A percentile compares a stretch with the other conserved stretches of the same genome.
Evolutionary conservation across 2,797 vertebrate species (phyloP).

Genomic region (Columba guinea): DNA sequence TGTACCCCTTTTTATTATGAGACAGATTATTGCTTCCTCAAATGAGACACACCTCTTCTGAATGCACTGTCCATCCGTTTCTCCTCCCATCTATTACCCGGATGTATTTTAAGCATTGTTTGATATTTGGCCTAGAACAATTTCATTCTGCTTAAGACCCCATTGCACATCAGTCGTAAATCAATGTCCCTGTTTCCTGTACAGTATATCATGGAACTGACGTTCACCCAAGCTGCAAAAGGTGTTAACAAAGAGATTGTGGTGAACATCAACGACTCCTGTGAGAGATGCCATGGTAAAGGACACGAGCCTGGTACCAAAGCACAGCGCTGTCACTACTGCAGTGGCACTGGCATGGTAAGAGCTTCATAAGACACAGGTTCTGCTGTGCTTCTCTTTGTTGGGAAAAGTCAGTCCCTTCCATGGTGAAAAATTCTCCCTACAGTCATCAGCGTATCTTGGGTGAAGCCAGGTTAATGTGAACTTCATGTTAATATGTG

Average conservation of each 20-base stretch:
- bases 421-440: neutral
- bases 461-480: neutral
- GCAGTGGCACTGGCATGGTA: constrained; percentile 95
- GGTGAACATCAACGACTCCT: constrained; percentile 85
- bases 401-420: neutral
- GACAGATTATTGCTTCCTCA: neutral
- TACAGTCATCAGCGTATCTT: neutral
- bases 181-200: neutral
- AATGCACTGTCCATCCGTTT: neutral
- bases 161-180: accelerated
- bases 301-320: constrained; percentile 93
- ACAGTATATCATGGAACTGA: constrained; percentile 95
- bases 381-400: neutral
- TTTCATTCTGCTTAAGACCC: neutral
- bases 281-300: constrained; percentile 88
- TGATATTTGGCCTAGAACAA: neutral
- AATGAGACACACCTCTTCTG: neutral
- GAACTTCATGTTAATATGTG: neutral
- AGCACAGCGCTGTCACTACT: constrained; percentile 89
- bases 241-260: constrained; percentile 96
- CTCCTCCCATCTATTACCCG: neutral
- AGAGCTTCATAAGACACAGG: neutral
- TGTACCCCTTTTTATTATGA: neutral
- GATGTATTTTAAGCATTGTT: neutral
- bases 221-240: constrained; percentile 95